Percentiles rank a stretch among this genome's conserved stretches.
These are phyloP conservation scores for Marronus borbonicus DNA, from an alignment of 2,888 invertebrate species.

Conservation along the genomic window DNA sequence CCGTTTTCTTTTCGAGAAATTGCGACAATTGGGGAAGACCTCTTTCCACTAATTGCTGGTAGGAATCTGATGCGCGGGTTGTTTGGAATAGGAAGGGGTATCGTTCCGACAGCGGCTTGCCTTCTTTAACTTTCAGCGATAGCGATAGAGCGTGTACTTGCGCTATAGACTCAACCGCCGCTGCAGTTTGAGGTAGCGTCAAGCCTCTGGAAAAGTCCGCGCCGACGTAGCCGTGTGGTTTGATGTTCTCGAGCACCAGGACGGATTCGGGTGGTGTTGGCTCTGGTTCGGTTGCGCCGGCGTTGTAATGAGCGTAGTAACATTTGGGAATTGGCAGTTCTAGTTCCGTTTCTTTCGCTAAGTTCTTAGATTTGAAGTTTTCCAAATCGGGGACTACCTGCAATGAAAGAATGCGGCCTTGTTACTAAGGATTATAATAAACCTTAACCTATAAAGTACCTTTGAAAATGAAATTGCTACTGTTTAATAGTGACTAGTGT, in stretches of 20 bases:
- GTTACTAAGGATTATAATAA: too few relatives aligned
- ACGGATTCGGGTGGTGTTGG: slow-evolving; percentile 76
- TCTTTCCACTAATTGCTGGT: slow-evolving; percentile 83
- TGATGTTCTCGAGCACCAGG: slow-evolving; percentile 83
- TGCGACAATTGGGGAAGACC: slow-evolving; percentile 83
- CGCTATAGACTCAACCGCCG: slow-evolving; percentile 82
- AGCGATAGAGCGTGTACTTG: slow-evolving; percentile 83
- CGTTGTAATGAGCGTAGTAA: slow-evolving; percentile 78
- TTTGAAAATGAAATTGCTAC: too few relatives aligned
- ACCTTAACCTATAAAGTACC: too few relatives aligned
- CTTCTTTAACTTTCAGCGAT: slow-evolving; percentile 75
- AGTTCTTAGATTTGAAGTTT: slow-evolving; percentile 73
- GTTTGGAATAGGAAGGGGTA: slow-evolving; percentile 84
- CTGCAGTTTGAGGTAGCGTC: slow-evolving; percentile 76
- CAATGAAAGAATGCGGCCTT: slow-evolving; percentile 39
- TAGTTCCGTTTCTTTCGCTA: slow-evolving; percentile 70
- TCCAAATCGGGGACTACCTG: slow-evolving; percentile 82
- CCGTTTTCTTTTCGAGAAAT: slow-evolving; percentile 79
- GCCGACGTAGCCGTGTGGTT: slow-evolving; percentile 77
- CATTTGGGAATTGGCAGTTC: slow-evolving; percentile 80
- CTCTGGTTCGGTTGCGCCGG: slow-evolving; percentile 68
- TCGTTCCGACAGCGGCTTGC: slow-evolving; percentile 71
- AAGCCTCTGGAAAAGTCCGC: slow-evolving; percentile 81
- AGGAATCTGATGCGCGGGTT: slow-evolving; percentile 84
- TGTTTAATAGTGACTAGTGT: too few relatives aligned